Evolutionary conservation across 2,888 invertebrate species (phyloP).

Genomic region (Platycnemis pennipes): DNA sequence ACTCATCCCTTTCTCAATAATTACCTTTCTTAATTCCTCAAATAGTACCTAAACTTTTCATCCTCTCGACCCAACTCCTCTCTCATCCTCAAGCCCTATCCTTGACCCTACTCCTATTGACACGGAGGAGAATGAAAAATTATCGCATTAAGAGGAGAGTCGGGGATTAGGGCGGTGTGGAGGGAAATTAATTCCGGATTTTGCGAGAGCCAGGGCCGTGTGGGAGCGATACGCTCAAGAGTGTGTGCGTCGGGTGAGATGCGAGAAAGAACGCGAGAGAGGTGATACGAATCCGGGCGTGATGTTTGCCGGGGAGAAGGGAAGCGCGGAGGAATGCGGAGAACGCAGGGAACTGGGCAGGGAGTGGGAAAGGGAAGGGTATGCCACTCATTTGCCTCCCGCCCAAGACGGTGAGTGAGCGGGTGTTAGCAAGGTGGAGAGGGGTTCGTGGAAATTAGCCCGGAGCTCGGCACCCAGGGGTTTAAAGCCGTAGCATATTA

Average conservation of each 20-base stretch:
- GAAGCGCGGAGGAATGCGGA: background rate
- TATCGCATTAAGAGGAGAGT: background rate
- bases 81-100: background rate
- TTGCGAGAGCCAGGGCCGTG: too few species aligned
- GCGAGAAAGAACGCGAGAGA: background rate
- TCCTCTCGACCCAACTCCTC: background rate
- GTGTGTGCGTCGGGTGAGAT: too few species aligned
- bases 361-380: background rate
- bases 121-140: background rate
- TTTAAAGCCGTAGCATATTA: background rate
- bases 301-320: background rate
- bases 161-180: background rate
- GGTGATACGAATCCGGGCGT: constrained; percentile 9
- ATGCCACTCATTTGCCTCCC: background rate
- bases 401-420: background rate
- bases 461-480: background rate
- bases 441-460: background rate
- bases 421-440: background rate
- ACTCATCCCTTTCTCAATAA: background rate
- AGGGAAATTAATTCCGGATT: background rate
- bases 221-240: too few species aligned
- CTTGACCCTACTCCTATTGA: constrained; percentile 10
- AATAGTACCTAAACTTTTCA: background rate
- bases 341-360: background rate
- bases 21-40: constrained; percentile 3